Conservation (phyloP, 2,888 invertebrate genomes). For the Drosophila hawaiiensis region DNA sequence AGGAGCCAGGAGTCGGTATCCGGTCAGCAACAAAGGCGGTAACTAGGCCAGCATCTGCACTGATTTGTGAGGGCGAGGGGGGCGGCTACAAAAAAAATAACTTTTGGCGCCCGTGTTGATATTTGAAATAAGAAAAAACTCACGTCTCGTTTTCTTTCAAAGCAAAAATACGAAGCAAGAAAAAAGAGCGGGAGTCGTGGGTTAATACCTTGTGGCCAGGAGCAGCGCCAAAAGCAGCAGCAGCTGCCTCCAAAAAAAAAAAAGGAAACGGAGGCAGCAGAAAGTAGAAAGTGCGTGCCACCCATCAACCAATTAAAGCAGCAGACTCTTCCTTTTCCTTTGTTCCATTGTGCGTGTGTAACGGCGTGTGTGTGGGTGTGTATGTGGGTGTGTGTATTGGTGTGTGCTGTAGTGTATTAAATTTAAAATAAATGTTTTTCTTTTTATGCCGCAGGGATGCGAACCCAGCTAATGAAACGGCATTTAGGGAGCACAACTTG, state of each 20-base stretch:
- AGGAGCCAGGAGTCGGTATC: constrained; percentile 40
- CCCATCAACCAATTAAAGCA: constrained; percentile 69
- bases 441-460: constrained; percentile 40
- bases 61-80: constrained; percentile 44
- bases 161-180: not conserved
- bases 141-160: constrained; percentile 62
- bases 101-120: constrained; percentile 68
- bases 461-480: constrained; percentile 66
- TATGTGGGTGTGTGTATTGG: not conserved
- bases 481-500: constrained; percentile 59
- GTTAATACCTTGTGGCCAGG: constrained; percentile 33
- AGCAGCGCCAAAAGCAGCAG: constrained; percentile 12
- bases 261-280: not conserved
- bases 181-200: constrained; percentile 17
- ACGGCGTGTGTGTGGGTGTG: not conserved
- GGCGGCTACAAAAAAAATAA: constrained; percentile 16
- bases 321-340: constrained; percentile 23
- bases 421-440: constrained; percentile 75
- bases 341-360: constrained; percentile 33
- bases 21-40: constrained; percentile 70
- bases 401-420: constrained; percentile 62
- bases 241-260: constrained; percentile 9
- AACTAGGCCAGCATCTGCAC: constrained; percentile 75
- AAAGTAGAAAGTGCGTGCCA: constrained; percentile 25
- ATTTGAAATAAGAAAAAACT: constrained; percentile 43